Percentiles rank a stretch among this genome's conserved stretches.
Evolutionary conservation across 2,888 invertebrate species (phyloP).

Genomic region (Colostygia pectinataria): DNA sequence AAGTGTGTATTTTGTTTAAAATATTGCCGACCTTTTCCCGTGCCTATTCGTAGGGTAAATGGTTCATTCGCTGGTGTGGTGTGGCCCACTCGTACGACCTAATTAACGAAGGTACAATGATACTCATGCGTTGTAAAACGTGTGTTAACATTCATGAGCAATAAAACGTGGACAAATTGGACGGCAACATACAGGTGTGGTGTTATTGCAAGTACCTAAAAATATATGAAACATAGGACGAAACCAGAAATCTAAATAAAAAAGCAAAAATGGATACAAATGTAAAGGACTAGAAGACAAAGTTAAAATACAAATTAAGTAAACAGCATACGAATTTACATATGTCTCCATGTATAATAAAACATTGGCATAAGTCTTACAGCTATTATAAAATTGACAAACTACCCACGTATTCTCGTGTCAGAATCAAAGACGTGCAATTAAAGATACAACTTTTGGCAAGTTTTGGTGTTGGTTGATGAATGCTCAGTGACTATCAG

Average conservation of each 20-base stretch:
- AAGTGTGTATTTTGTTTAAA: slow-evolving; percentile 33
- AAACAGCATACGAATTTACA: slow-evolving; percentile 24
- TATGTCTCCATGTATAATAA: slow-evolving; percentile 22
- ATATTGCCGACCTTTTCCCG: slow-evolving; percentile 34
- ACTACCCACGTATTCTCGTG: slow-evolving; percentile 34
- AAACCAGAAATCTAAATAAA: not conserved
- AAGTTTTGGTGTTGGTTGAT: slow-evolving; percentile 57
- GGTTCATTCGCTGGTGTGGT: slow-evolving; percentile 24
- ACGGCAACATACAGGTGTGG: slow-evolving; percentile 28
- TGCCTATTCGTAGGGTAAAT: slow-evolving; percentile 33
- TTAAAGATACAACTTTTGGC: slow-evolving; percentile 46
- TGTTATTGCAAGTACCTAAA: slow-evolving; percentile 12
- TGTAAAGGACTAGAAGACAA: not conserved
- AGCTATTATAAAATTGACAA: slow-evolving; percentile 37
- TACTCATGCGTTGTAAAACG: slow-evolving; percentile 29
- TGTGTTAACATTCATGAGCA: slow-evolving; percentile 36
- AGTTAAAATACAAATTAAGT: slow-evolving; percentile 12
- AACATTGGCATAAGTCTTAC: slow-evolving; percentile 33
- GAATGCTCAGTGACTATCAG: slow-evolving; percentile 51
- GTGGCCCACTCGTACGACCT: slow-evolving; percentile 31
- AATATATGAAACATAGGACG: slow-evolving; percentile 1
- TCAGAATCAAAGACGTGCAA: slow-evolving; percentile 48
- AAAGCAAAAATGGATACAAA: slow-evolving; percentile 1
- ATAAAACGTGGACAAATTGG: slow-evolving; percentile 39
- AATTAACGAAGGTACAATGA: slow-evolving; percentile 37